Base-by-base conservation (phyloP, 1,140 invertebrate species). In the Camponotus vicinus region DNA sequence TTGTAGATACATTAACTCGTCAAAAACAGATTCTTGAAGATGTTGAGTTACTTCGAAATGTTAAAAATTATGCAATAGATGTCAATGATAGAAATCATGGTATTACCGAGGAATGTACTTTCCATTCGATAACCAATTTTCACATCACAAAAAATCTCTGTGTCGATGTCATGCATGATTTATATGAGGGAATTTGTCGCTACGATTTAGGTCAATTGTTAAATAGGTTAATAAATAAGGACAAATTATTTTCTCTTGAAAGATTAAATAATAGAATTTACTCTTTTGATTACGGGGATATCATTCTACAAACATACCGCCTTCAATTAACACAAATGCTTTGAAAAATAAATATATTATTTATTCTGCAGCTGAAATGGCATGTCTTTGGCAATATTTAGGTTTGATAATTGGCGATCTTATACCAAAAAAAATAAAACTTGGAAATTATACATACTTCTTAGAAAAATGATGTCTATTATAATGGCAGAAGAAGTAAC, bases 101-200 rank as follows among this genome's bases (percentile, higher is more conserved):
- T 27, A 42, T 76, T 76, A 61, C 6, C 3, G 57, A 77, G 1
- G 75, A 77, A 77, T 77, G 37, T 11, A 27, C 7, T 63, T 77
- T 76, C 1, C n/a, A 76, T 76, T 76, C 21, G n/a, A 75, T 75
- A 75, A 3, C 9, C 37, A 76, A 76, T 27, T 59, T 76, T 59
- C 55, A 76, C n/a, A 40, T 76, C 2, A 76, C 13, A 76, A 42
- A 27, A 42, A 59, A 76, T 76, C n/a, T 2, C 5, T 55, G 32
- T 55, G 55, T 76, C 34, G 37, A 76, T 77, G 9, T 77, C 6
- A 63, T 63, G 75, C 57, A 77, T n/a, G 75, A 63, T 40, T 45
- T 77, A 63, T 45, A 45, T 42, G 21, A 63, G 15, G 75, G 57
- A 63, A 5, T 63, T 45, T 77, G 55, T 55, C 40, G 27, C 4